Evolutionary conservation across 2,888 invertebrate species (phyloP).

Genomic region (Xestoiulus laeticollis): DNA sequence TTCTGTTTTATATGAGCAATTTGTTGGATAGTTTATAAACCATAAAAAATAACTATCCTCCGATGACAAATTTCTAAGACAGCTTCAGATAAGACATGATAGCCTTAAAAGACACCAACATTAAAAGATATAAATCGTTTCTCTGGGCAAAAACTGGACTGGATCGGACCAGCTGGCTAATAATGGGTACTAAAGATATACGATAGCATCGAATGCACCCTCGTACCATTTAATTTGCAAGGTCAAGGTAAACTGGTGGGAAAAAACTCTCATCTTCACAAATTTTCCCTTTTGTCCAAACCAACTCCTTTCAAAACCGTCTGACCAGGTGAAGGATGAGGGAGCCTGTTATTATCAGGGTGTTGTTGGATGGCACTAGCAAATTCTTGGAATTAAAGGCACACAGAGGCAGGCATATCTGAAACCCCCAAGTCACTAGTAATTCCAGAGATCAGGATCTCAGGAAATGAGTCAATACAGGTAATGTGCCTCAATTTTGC

Average conservation of each 20-base stretch:
- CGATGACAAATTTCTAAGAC: too few relatives aligned
- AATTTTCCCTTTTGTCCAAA: neutral
- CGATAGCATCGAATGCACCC: neutral
- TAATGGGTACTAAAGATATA: neutral
- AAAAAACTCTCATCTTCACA: neutral
- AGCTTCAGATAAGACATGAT: too few relatives aligned
- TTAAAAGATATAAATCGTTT: neutral
- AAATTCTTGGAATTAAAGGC: neutral
- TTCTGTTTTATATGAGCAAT: too few relatives aligned
- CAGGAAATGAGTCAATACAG: conserved; percentile 14
- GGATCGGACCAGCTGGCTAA: neutral
- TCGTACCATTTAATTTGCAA: neutral
- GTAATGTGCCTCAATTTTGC: neutral
- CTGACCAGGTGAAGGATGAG: neutral
- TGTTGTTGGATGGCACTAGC: neutral
- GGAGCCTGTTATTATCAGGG: neutral
- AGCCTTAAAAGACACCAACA: too few relatives aligned
- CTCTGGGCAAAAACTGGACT: neutral
- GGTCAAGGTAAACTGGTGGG: conserved; percentile 17
- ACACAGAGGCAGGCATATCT: too few relatives aligned
- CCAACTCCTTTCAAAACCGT: neutral
- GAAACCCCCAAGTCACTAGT: neutral
- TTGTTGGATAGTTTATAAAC: too few relatives aligned
- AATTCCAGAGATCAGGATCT: neutral
- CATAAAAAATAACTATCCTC: too few relatives aligned